Evolutionary conservation across 2,113 vertebrate species (phyloP).

Genomic region (Amphiprion percula): DNA sequence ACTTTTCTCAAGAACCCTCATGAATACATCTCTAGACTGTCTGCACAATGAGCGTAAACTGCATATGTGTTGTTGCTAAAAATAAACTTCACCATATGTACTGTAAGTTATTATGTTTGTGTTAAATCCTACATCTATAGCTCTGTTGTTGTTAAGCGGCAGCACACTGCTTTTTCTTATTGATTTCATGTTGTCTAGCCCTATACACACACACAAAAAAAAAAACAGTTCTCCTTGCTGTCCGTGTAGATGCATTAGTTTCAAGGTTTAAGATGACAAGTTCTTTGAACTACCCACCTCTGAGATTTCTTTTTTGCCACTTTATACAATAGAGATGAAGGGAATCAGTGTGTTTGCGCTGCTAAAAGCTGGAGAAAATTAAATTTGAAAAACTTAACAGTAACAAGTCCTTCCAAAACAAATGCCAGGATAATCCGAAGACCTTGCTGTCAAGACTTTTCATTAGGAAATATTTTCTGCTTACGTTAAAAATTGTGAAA

Average conservation of each 20-base stretch:
- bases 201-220: too few relatives aligned
- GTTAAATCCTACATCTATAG: too few relatives aligned
- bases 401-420: neutral
- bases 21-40: too few relatives aligned
- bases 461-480: neutral
- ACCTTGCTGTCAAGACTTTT: slow-evolving; percentile 4
- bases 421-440: neutral
- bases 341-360: neutral
- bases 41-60: too few relatives aligned
- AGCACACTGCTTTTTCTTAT: too few relatives aligned
- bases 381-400: neutral
- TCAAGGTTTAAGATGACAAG: neutral
- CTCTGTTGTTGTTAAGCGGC: too few relatives aligned
- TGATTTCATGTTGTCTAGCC: too few relatives aligned
- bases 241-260: neutral
- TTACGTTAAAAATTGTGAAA: slow-evolving; percentile 6
- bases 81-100: too few relatives aligned
- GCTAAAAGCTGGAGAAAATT: neutral
- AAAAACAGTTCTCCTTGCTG: too few relatives aligned
- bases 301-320: neutral
- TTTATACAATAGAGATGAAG: neutral
- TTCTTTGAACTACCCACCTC: neutral
- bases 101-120: too few relatives aligned
- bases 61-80: too few relatives aligned
- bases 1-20: too few relatives aligned